These are phyloP conservation scores for Drosophila crucigera DNA, from an alignment of 2,888 invertebrate species.

Conservation along the genomic window DNA sequence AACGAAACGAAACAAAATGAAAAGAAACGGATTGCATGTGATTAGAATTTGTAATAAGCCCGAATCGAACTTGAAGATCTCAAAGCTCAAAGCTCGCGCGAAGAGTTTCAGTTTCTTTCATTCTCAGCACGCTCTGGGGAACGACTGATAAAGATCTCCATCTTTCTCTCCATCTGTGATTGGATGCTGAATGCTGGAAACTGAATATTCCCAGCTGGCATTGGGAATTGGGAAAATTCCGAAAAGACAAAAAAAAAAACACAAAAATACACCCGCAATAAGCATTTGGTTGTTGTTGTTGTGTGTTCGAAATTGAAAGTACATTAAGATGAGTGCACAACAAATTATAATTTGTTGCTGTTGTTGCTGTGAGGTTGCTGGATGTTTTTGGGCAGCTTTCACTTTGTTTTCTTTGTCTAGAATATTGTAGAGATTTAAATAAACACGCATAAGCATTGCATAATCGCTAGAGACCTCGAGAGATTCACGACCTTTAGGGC, in stretches of 20 bases:
- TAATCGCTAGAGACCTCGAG: slow-evolving; percentile 46
- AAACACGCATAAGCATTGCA: slow-evolving; percentile 58
- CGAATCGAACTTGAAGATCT: slow-evolving; percentile 10
- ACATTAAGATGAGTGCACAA: slow-evolving; percentile 63
- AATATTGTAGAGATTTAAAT: slow-evolving; percentile 36
- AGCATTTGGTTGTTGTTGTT: slow-evolving; percentile 3
- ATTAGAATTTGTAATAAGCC: slow-evolving; percentile 80
- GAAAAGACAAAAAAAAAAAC: slow-evolving; percentile 7
- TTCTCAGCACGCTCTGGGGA: slow-evolving; percentile 55
- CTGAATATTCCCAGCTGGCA: slow-evolving; percentile 37
- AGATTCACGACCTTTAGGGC: slow-evolving; percentile 63
- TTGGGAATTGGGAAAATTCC: slow-evolving; percentile 38
- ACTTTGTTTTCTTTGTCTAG: slow-evolving; percentile 67
- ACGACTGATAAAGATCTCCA: slow-evolving; percentile 62
- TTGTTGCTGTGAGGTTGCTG: neutral
- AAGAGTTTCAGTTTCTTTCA: slow-evolving; percentile 22
- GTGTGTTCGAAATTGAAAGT: slow-evolving; percentile 66
- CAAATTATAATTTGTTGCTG: slow-evolving; percentile 10
- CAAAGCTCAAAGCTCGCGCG: slow-evolving; percentile 45
- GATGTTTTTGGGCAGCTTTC: slow-evolving; percentile 53
- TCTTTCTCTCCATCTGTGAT: slow-evolving; percentile 23
- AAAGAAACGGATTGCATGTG: slow-evolving; percentile 70
- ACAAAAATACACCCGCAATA: slow-evolving; percentile 67
- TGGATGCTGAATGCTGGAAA: slow-evolving; percentile 31
- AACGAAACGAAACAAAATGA: slow-evolving; percentile 35